phyloP scores from a whole-genome alignment of 1,140 invertebrate genomes.

The Oryctes rhinoceros region DNA sequence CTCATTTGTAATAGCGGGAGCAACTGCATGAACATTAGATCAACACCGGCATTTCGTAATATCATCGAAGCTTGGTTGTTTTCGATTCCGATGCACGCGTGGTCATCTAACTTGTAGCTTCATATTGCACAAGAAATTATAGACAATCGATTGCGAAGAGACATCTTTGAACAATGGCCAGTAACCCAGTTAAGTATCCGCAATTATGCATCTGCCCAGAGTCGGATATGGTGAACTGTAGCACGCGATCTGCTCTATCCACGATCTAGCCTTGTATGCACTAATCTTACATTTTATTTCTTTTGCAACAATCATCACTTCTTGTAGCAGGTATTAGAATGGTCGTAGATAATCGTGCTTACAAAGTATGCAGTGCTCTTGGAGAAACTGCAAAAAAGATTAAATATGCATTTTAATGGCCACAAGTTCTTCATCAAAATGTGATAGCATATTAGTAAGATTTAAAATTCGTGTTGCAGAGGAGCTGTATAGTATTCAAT shows the following conservation, averaged over 20 bases:
- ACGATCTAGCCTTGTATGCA: background rate
- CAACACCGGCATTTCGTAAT: conserved; percentile 13
- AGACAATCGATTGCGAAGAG: background rate
- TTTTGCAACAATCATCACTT: too few species aligned
- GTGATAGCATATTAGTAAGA: too few species aligned
- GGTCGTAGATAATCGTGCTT: too few species aligned
- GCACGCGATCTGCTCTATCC: background rate
- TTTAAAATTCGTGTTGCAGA: too few species aligned
- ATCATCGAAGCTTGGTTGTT: background rate
- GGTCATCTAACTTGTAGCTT: conserved; percentile 22
- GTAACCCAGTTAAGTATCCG: conserved; percentile 20
- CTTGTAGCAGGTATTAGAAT: too few species aligned
- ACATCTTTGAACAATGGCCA: background rate
- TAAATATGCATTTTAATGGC: too few species aligned
- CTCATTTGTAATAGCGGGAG: conserved; percentile 33
- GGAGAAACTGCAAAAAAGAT: too few species aligned
- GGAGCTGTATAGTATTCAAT: too few species aligned
- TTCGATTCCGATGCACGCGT: background rate
- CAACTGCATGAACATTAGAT: conserved; percentile 3
- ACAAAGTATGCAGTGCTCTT: too few species aligned
- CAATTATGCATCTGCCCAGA: conserved; percentile 14
- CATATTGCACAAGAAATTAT: conserved; percentile 14
- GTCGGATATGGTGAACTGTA: conserved; percentile 16
- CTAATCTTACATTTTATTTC: too few species aligned
- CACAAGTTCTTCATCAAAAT: too few species aligned